These are phyloP conservation scores for Gephyroberyx darwinii DNA, from an alignment of 2,797 vertebrate species.

Conservation along the genomic window DNA sequence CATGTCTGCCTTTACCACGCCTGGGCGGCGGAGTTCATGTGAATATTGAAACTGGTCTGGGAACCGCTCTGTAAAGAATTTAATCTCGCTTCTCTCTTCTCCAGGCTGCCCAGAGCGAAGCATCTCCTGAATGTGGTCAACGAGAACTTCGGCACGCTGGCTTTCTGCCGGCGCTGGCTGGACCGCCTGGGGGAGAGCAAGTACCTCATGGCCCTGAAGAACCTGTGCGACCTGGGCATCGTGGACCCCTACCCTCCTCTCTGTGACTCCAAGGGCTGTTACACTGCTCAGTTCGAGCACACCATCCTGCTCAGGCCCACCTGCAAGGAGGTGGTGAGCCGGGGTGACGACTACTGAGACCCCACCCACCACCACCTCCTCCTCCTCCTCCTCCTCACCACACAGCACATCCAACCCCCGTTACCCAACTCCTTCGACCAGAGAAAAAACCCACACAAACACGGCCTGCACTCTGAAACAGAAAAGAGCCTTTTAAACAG, in stretches of 20 bases:
- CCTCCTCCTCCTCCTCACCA: neutral
- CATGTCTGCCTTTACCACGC: slow-evolving; percentile 5
- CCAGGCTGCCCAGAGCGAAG: slow-evolving; percentile 95
- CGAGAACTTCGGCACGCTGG: slow-evolving; percentile 98
- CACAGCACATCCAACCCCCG: slow-evolving; percentile 21
- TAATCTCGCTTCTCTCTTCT: neutral
- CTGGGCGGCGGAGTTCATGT: too few relatives aligned
- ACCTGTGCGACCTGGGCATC: slow-evolving; percentile 98
- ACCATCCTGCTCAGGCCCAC: slow-evolving; percentile 97
- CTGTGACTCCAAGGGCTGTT: slow-evolving; percentile 98
- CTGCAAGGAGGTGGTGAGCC: slow-evolving; percentile 99
- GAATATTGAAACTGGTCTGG: too few relatives aligned
- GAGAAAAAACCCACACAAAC: slow-evolving; percentile 23
- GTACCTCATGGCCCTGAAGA: slow-evolving; percentile 99
- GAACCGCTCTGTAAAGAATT: too few relatives aligned
- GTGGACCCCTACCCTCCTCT: slow-evolving; percentile 97
- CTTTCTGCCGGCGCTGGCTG: slow-evolving; percentile 98
- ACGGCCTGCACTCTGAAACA: slow-evolving; percentile 27
- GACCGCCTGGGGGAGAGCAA: slow-evolving; percentile 98
- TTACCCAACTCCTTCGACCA: slow-evolving; percentile 18
- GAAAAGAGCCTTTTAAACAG: slow-evolving; percentile 23
- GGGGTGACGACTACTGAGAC: slow-evolving; percentile 96
- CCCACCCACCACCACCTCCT: neutral
- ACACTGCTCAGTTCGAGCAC: slow-evolving; percentile 99
- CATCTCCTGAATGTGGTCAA: slow-evolving; percentile 97